Evolutionary conservation across 2,113 vertebrate genomes (phyloP).

Genomic region (Sminthopsis crassicaudata): DNA sequence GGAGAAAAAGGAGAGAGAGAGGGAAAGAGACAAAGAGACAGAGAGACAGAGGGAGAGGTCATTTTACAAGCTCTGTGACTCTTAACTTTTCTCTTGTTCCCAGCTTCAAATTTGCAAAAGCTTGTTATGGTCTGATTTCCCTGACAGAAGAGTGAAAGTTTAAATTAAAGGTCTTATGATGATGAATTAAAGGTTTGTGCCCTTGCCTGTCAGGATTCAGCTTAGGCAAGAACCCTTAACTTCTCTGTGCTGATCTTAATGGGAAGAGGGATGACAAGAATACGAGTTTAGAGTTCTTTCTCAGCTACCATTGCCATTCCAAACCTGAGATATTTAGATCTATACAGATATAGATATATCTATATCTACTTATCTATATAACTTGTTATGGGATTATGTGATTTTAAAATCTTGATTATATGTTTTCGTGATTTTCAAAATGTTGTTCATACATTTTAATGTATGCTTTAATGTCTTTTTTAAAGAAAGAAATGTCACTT

Average conservation of each 20-base stretch:
- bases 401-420: too few species aligned
- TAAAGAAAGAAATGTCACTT: too few species aligned
- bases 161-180: background rate
- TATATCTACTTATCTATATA: background rate
- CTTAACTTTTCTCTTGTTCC: background rate
- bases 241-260: background rate
- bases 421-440: too few species aligned
- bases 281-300: background rate
- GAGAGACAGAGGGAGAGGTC: background rate
- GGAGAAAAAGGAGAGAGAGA: background rate
- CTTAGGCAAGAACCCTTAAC: background rate
- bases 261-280: background rate
- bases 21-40: background rate
- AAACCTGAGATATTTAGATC: background rate
- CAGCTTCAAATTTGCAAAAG: background rate
- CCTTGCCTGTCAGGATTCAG: background rate
- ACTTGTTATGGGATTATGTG: background rate
- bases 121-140: background rate
- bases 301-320: background rate
- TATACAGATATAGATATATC: background rate
- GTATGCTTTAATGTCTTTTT: background rate
- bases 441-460: background rate
- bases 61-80: background rate
- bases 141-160: background rate
- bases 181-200: background rate